A percentile compares a stretch with the other conserved stretches of the same genome.
phyloP scores from a whole-genome alignment of 2,113 vertebrate genomes.

The Triplophysa dalaica region DNA sequence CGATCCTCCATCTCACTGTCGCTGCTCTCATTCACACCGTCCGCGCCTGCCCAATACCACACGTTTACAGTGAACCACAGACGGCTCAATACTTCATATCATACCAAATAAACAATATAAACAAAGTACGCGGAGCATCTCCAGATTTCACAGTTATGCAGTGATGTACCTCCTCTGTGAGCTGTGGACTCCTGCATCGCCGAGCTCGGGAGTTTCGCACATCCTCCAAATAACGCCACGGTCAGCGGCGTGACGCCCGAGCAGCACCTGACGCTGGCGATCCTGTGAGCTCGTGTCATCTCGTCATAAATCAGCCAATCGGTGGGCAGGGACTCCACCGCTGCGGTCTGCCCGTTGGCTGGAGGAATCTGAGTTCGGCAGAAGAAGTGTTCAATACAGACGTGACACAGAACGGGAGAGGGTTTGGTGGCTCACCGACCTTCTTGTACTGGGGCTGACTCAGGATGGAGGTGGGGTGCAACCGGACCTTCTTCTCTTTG shows the following conservation, averaged over 20 bases:
- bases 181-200: conserved; percentile 75
- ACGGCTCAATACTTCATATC: too few species aligned
- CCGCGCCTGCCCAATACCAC: conserved; percentile 55
- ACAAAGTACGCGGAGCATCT: too few species aligned
- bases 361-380: conserved; percentile 74
- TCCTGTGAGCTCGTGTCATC: conserved; percentile 85
- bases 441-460: conserved; percentile 83
- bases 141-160: too few species aligned
- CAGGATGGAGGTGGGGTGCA: conserved; percentile 89
- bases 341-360: conserved; percentile 77
- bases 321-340: conserved; percentile 79
- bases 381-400: background rate
- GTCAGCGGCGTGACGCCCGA: conserved; percentile 84
- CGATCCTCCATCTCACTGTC: conserved; percentile 86
- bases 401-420: background rate
- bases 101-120: too few species aligned
- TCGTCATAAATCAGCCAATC: conserved; percentile 95
- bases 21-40: conserved; percentile 76
- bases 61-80: background rate
- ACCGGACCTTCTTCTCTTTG: conserved; percentile 85
- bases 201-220: conserved; percentile 78
- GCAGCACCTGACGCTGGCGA: conserved; percentile 88
- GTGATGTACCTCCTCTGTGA: conserved; percentile 59
- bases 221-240: conserved; percentile 84
- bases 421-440: conserved; percentile 68